Percentiles rank a stretch among this genome's conserved stretches.
Evolutionary conservation across 2,888 invertebrate species (phyloP).

Genomic region (Nudaria mundana): DNA sequence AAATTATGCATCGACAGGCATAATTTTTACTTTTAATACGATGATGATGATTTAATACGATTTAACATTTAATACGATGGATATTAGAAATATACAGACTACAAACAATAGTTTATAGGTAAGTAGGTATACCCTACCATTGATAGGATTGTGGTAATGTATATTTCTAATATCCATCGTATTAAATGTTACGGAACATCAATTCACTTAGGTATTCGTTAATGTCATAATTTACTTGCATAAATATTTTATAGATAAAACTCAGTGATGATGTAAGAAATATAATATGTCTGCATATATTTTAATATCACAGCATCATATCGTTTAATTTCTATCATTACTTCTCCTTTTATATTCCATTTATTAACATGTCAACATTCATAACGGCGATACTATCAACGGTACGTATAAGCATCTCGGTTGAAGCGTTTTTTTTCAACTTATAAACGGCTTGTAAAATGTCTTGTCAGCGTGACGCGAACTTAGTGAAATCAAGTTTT

Average conservation of each 20-base stretch:
- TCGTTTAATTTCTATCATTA: conserved; percentile 60
- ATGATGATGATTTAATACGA: no score
- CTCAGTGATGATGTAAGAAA: background rate
- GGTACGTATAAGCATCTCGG: conserved; percentile 45
- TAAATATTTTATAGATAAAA: background rate
- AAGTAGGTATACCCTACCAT: no score
- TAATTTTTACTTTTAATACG: no score
- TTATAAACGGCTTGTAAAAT: conserved; percentile 74
- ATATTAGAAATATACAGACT: no score
- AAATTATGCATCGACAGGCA: no score
- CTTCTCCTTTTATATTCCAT: conserved; percentile 54
- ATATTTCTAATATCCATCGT: no score
- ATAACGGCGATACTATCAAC: conserved; percentile 68
- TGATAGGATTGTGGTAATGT: no score
- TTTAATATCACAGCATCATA: conserved; percentile 41
- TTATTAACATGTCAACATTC: conserved; percentile 63
- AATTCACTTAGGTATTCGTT: background rate
- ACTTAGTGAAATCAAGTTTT: conserved; percentile 53
- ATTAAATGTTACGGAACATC: no score
- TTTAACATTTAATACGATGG: no score
- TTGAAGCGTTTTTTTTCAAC: conserved; percentile 67
- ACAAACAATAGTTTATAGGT: no score
- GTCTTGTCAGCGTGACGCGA: conserved; percentile 77
- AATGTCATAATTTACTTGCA: no score
- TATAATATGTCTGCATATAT: conserved; percentile 1